Evolutionary conservation across 2,113 vertebrate species (phyloP).

Genomic region (Gulo gulo): DNA sequence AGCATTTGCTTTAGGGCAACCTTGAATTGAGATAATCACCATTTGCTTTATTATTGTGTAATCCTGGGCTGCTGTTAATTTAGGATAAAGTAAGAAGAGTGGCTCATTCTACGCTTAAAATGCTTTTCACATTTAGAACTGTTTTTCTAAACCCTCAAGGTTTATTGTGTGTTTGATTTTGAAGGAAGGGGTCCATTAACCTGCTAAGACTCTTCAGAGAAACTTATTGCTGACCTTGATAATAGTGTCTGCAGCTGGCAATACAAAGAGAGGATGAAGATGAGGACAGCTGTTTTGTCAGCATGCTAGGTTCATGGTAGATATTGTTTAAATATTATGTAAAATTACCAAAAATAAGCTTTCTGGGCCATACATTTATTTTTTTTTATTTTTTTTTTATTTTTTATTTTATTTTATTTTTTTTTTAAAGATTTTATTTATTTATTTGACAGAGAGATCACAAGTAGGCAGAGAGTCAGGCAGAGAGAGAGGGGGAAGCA

Average conservation of each 20-base stretch:
- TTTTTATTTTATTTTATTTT: no score
- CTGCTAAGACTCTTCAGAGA: constrained; percentile 44
- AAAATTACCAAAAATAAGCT: background rate
- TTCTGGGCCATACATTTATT: background rate
- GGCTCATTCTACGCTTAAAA: background rate
- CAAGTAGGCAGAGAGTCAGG: no score
- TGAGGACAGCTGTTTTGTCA: background rate
- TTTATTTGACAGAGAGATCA: no score
- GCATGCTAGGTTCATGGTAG: background rate
- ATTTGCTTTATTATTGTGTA: constrained; percentile 6
- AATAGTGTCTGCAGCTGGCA: background rate
- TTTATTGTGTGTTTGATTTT: constrained; percentile 55
- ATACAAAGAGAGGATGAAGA: background rate
- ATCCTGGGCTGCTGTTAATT: constrained; percentile 28
- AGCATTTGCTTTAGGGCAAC: constrained; percentile 1
- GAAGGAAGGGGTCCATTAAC: constrained; percentile 45
- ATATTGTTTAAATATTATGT: background rate
- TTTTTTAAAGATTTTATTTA: no score
- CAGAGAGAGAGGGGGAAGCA: no score
- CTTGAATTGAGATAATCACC: constrained; percentile 3
- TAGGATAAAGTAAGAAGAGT: constrained; percentile 14
- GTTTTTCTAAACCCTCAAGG: constrained; percentile 38
- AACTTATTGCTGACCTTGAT: background rate
- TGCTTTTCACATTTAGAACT: constrained; percentile 7
- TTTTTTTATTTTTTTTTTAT: no score